Conservation (phyloP, 2,797 vertebrate species). For the Spheniscus humboldti region DNA sequence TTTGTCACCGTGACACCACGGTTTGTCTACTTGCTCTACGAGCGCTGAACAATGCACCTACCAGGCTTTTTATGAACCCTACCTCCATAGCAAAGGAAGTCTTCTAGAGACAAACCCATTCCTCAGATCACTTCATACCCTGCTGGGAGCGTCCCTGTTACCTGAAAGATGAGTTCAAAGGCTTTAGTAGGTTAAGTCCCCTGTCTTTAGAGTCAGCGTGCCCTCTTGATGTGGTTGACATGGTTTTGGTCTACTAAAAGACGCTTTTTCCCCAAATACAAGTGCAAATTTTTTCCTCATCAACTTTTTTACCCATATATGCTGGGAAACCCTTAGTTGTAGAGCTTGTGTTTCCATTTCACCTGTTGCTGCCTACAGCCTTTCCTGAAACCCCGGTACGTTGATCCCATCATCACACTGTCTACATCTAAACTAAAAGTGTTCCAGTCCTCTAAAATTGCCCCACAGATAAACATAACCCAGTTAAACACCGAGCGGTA, state of each 20-base stretch:
- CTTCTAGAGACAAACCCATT: background rate
- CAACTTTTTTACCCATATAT: background rate
- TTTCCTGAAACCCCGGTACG: background rate
- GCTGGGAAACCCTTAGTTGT: background rate
- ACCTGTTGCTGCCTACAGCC: background rate
- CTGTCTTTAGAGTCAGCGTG: background rate
- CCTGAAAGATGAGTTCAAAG: background rate
- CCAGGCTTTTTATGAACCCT: background rate
- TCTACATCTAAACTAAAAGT: background rate
- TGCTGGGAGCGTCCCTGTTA: background rate
- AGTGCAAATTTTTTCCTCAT: background rate
- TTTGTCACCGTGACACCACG: accelerated
- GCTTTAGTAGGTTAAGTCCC: background rate
- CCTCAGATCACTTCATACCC: background rate
- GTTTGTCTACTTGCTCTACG: background rate
- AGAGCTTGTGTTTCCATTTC: background rate
- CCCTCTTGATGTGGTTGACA: background rate
- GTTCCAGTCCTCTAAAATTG: background rate
- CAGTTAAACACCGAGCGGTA: accelerated
- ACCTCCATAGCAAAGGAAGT: background rate
- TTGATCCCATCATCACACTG: background rate
- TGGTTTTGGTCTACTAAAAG: background rate
- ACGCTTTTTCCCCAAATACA: background rate
- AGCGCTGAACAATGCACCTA: background rate
- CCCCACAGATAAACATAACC: accelerated